phyloP scores from a whole-genome alignment of 30 jellyfish, hydroid and myxozoan species.

The Chironex yamaguchii region DNA sequence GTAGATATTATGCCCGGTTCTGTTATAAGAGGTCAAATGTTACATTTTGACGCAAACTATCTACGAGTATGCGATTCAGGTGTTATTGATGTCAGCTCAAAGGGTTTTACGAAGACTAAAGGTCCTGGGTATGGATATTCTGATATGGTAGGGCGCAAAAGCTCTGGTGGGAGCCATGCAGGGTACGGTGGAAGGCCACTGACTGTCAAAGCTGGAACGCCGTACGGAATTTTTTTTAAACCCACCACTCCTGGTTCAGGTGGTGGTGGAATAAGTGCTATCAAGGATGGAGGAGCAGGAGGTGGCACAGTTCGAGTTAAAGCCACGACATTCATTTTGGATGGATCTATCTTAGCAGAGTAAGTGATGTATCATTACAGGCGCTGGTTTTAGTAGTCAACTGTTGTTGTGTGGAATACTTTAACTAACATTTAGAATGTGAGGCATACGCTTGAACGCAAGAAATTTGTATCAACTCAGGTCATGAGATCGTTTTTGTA shows the following conservation, averaged over 20 bases:
- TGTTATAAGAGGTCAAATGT: constrained; percentile 31
- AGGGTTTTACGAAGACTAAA: constrained; percentile 27
- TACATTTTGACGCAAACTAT: constrained; percentile 21
- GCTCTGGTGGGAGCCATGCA: constrained; percentile 78
- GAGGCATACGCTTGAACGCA: too few species aligned
- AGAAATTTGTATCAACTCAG: too few species aligned
- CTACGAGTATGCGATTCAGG: constrained; percentile 36
- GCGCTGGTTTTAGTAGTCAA: background rate
- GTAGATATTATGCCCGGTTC: constrained; percentile 58
- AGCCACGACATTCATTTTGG: constrained; percentile 17
- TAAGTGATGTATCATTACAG: background rate
- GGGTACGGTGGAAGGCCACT: constrained; percentile 67
- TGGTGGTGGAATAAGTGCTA: constrained; percentile 76
- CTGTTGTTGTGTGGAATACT: too few species aligned
- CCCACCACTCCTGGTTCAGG: constrained; percentile 66
- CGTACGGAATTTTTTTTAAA: constrained; percentile 64
- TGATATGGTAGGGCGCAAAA: constrained; percentile 34
- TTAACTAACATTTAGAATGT: too few species aligned
- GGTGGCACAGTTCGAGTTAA: constrained; percentile 45
- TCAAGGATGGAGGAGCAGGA: constrained; percentile 67
- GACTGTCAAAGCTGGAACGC: constrained; percentile 21
- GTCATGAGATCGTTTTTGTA: too few species aligned
- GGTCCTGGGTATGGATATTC: constrained; percentile 69
- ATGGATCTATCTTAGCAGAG: constrained; percentile 61
- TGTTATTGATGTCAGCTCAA: constrained; percentile 12